A percentile compares a stretch with the other conserved stretches of the same genome.
phyloP scores from a whole-genome alignment of 1,140 invertebrate species.

The Diuraphis noxia region DNA sequence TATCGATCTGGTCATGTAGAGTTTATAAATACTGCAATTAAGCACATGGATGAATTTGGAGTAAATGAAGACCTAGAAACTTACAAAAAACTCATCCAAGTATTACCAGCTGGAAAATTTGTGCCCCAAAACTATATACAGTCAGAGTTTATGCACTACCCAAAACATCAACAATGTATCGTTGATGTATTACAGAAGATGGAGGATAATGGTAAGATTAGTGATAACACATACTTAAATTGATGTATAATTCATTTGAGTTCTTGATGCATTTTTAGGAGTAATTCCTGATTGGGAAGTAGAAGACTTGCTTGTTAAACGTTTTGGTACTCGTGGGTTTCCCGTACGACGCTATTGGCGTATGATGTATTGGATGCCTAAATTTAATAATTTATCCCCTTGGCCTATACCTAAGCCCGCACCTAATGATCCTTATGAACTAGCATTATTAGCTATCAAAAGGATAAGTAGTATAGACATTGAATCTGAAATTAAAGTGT shows the following conservation, averaged over 20 bases:
- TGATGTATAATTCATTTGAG: neutral
- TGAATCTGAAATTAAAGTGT: conserved; percentile 71
- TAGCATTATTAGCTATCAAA: conserved; percentile 84
- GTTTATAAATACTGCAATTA: conserved; percentile 88
- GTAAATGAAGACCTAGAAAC: conserved; percentile 87
- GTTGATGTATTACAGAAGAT: conserved; percentile 86
- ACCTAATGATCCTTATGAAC: conserved; percentile 73
- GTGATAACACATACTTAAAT: neutral
- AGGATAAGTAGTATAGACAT: conserved; percentile 87
- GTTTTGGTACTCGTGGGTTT: conserved; percentile 79
- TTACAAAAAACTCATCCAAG: conserved; percentile 87
- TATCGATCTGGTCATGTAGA: conserved; percentile 81
- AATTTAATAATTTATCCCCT: conserved; percentile 89
- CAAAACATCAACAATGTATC: conserved; percentile 90
- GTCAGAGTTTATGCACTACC: conserved; percentile 87
- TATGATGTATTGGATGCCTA: conserved; percentile 99
- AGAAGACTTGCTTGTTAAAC: conserved; percentile 76
- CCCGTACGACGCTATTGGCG: conserved; percentile 82
- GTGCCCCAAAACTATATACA: conserved; percentile 80
- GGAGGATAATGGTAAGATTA: conserved; percentile 78
- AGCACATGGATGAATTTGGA: conserved; percentile 86
- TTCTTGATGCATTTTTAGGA: conserved; percentile 62
- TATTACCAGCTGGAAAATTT: conserved; percentile 91
- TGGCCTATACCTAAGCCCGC: conserved; percentile 79
- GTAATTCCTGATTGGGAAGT: conserved; percentile 91